Base-by-base conservation (phyloP, 53 echinoderm and acorn worm species). In the Holothuria scabra region DNA sequence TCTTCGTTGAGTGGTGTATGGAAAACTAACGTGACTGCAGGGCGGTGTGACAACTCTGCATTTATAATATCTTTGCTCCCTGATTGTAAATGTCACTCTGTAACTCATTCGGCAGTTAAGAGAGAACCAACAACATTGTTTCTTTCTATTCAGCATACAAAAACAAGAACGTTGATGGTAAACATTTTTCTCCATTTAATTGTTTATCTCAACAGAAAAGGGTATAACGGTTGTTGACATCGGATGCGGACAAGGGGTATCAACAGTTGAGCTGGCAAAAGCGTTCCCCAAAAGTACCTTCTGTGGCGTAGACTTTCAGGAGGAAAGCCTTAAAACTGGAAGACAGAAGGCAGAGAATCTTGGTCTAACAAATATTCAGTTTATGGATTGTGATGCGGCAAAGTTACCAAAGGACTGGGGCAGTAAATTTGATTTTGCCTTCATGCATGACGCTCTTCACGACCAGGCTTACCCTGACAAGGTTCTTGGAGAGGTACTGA, bases 371-470 rank as follows among this genome's bases (percentile, higher is more conserved):
- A 80, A 80, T 34, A 22, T 13, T 2, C 13, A 34, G n/a, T 68
- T 68, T 31, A 10, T 30, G 0, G 19, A 6, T 33, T 8, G 29
- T 20, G 68, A 68, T 31, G 68, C 68, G 5, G 68, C 68, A 68
- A 31, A 68, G 2, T 30, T 68, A 6, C 68, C 68, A 5, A 30
- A 25, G 20, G 68, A 28, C 33, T 68, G 68, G 68, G 29, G 8
- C 9, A 16, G 32, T 33, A 68, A 68, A 33, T 68, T 28, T 31
- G 68, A 31, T 30, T 25, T 68, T 24, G 68, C 29, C 7, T 28
- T 68, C 8, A 68, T 68, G 68, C 33, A 68, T 8, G 68, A 68
- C 32, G 32, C 68, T 68, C 29, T 68, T 20, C 68, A 68, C 32
- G 68, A 68, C 68, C 68, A 68, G 29, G 68, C 29, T 0, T 31